These are phyloP conservation scores for Vireo griseus DNA, from an alignment of 2,797 vertebrate genomes.

Conservation along the genomic window DNA sequence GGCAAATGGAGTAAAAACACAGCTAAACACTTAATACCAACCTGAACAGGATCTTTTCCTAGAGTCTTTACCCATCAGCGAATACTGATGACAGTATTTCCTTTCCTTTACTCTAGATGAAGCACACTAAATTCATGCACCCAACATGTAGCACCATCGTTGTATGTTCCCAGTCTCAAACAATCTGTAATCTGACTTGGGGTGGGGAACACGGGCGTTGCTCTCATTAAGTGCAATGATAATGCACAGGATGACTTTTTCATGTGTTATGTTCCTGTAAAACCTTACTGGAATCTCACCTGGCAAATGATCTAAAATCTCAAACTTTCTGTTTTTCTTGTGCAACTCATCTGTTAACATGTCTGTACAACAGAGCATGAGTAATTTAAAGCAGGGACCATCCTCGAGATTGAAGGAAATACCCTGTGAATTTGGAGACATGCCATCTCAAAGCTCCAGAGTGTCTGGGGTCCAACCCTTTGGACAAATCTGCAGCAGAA, in stretches of 20 bases:
- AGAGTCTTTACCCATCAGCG: neutral
- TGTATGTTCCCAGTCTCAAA: neutral
- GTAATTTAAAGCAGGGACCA: conserved; percentile 37
- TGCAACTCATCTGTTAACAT: conserved; percentile 26
- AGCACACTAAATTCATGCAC: neutral
- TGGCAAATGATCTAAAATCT: conserved; percentile 46
- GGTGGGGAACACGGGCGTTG: neutral
- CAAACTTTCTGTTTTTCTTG: conserved; percentile 42
- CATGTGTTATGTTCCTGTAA: neutral
- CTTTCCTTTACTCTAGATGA: neutral
- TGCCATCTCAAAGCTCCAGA: neutral
- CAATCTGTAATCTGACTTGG: neutral
- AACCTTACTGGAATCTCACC: conserved; percentile 28
- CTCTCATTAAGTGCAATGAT: neutral
- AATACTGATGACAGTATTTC: neutral
- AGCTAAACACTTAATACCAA: neutral
- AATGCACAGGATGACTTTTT: conserved; percentile 1
- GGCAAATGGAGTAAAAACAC: neutral
- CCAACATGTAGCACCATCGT: fast-evolving
- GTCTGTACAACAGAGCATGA: conserved; percentile 42
- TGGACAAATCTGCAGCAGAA: neutral
- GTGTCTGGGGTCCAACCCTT: neutral
- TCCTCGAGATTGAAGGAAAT: conserved; percentile 4
- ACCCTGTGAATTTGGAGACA: neutral
- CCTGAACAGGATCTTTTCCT: neutral